phyloP scores from a whole-genome alignment of 2,797 vertebrate genomes.

The Australoheros facetus region DNA sequence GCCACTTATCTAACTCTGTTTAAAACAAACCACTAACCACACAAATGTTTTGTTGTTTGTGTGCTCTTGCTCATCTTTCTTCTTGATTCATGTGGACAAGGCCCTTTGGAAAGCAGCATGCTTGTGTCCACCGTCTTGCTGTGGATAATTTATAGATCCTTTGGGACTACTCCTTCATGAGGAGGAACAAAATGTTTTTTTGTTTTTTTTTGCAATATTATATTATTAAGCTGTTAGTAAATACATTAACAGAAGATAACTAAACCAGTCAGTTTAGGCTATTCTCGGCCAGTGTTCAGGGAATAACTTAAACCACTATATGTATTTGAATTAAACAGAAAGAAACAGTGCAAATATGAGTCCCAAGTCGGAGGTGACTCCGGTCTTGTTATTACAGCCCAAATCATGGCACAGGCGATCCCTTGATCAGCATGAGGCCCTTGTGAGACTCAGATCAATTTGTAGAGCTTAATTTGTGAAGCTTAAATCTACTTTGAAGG shows the following conservation, averaged over 20 bases:
- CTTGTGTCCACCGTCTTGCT: constrained; percentile 68
- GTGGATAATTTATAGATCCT: constrained; percentile 83
- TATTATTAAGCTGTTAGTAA: constrained; percentile 72
- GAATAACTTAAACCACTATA: constrained; percentile 85
- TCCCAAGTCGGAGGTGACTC: constrained; percentile 54
- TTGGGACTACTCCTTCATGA: constrained; percentile 76
- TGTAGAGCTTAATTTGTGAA: background rate
- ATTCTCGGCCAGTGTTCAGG: constrained; percentile 81
- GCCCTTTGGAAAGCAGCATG: constrained; percentile 79
- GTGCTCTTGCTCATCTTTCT: constrained; percentile 72
- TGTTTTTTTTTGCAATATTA: constrained; percentile 55
- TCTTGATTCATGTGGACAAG: constrained; percentile 77
- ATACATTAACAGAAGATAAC: constrained; percentile 63
- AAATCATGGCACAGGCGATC: constrained; percentile 48
- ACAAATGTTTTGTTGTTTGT: constrained; percentile 79
- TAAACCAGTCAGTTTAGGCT: constrained; percentile 77
- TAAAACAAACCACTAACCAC: constrained; percentile 87
- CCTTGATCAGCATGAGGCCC: constrained; percentile 40
- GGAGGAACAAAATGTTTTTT: constrained; percentile 57
- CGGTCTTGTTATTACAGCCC: constrained; percentile 47
- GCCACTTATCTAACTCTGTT: constrained; percentile 84
- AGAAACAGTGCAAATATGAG: constrained; percentile 42
- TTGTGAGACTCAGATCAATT: constrained; percentile 36
- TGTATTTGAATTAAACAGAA: constrained; percentile 60
- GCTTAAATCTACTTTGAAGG: constrained; percentile 62